Conservation (phyloP, 1,140 invertebrate species). For the Drosophila obscura region DNA sequence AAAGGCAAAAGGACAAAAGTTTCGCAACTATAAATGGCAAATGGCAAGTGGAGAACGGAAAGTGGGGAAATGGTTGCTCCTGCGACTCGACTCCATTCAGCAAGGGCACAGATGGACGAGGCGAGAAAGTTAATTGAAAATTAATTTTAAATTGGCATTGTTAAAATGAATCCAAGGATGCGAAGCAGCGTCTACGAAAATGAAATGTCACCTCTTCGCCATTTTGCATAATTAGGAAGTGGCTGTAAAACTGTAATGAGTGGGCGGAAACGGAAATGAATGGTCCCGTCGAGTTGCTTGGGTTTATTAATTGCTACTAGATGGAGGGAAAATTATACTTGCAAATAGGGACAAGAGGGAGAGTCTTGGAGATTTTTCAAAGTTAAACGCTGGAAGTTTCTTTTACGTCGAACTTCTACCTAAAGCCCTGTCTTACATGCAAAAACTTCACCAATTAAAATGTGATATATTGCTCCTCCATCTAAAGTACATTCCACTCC, state of each 20-base stretch:
- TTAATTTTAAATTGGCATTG: constrained; percentile 79
- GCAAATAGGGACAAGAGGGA: no score
- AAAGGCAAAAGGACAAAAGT: constrained; percentile 35
- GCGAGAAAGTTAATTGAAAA: constrained; percentile 74
- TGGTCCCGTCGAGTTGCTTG: constrained; percentile 15
- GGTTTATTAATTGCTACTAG: constrained; percentile 41
- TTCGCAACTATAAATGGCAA: constrained; percentile 43
- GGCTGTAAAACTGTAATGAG: constrained; percentile 63
- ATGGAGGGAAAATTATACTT: neutral
- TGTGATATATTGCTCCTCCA: neutral
- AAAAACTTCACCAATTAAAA: constrained; percentile 1
- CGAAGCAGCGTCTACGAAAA: constrained; percentile 30
- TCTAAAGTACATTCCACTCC: neutral
- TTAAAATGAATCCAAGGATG: constrained; percentile 53
- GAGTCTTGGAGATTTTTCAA: neutral
- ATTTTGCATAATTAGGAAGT: constrained; percentile 75
- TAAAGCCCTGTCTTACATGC: neutral
- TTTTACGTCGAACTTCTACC: neutral
- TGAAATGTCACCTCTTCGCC: constrained; percentile 38
- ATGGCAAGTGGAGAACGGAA: constrained; percentile 5
- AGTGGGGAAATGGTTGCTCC: neutral
- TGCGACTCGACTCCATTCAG: neutral
- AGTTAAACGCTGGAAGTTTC: neutral
- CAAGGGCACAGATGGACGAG: constrained; percentile 40
- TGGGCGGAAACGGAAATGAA: constrained; percentile 39